Percentiles rank a stretch among this genome's conserved stretches.
phyloP scores from a whole-genome alignment of 2,113 vertebrate genomes.

The Pleuronectes platessa region DNA sequence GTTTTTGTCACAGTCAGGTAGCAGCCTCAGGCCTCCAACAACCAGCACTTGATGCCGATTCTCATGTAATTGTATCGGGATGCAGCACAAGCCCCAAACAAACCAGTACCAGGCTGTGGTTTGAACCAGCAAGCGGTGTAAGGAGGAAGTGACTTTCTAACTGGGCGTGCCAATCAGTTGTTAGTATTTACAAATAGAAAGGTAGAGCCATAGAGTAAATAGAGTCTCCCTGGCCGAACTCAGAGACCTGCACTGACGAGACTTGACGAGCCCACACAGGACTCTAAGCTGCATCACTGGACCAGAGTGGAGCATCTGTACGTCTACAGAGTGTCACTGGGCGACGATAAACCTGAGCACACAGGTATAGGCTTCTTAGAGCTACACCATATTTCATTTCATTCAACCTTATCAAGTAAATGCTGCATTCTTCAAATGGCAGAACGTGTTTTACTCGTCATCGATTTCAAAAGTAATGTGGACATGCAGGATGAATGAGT shows the following conservation, averaged over 20 bases:
- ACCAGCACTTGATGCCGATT: neutral
- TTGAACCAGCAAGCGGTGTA: neutral
- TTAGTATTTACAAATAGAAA: neutral
- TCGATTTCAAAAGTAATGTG: too few species aligned
- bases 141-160: neutral
- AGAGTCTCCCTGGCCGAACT: neutral
- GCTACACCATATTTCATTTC: neutral
- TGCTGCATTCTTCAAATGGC: neutral
- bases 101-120: neutral
- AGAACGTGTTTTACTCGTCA: neutral
- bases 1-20: neutral
- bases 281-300: neutral
- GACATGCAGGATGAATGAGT: neutral
- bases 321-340: neutral
- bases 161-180: neutral
- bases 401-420: neutral
- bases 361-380: conserved; percentile 28
- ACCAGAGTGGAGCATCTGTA: neutral
- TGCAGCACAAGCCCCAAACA: neutral
- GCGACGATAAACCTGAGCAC: neutral
- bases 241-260: neutral
- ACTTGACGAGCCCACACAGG: neutral
- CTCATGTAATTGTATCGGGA: neutral
- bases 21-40: neutral
- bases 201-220: conserved; percentile 1